Conservation (phyloP, 1,140 invertebrate species). For the Aphelinus atriplicis region DNA sequence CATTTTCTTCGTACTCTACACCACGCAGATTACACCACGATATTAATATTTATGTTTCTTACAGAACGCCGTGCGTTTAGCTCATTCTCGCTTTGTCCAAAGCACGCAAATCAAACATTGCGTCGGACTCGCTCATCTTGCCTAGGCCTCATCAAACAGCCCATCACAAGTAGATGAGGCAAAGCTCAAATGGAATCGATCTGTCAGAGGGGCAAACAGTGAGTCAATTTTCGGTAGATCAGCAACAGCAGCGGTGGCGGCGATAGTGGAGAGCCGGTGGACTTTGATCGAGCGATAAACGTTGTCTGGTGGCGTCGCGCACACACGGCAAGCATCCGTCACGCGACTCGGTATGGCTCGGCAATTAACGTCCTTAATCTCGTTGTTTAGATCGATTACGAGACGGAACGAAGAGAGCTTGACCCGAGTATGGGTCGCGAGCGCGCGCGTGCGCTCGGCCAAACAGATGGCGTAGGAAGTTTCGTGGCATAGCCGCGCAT, state of each 20-base stretch:
- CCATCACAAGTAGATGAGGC: background rate
- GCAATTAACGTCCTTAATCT: constrained; percentile 38
- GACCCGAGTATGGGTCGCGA: constrained; percentile 1
- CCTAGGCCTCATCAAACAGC: too few species aligned
- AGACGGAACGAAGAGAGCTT: background rate
- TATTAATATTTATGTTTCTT: too few species aligned
- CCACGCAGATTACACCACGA: too few species aligned
- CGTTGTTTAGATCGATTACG: constrained; percentile 33
- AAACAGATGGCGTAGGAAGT: background rate
- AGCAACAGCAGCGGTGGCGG: too few species aligned
- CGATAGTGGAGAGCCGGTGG: background rate
- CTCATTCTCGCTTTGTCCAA: too few species aligned
- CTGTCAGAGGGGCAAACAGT: background rate
- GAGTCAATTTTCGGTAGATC: constrained; percentile 32
- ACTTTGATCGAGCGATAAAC: constrained; percentile 24
- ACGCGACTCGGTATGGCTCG: constrained; percentile 6
- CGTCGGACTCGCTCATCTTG: too few species aligned
- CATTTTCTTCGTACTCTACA: too few species aligned
- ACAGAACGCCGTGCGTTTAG: too few species aligned
- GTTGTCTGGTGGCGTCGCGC: background rate
- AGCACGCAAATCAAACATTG: too few species aligned
- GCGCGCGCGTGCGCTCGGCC: background rate
- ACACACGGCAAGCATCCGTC: background rate
- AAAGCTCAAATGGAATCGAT: constrained; percentile 14
- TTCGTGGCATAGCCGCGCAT: background rate